Evolutionary conservation across 2,113 vertebrate genomes (phyloP), one percentile per base, ranked within the genome.

Genomic region (Proteles cristata): DNA sequence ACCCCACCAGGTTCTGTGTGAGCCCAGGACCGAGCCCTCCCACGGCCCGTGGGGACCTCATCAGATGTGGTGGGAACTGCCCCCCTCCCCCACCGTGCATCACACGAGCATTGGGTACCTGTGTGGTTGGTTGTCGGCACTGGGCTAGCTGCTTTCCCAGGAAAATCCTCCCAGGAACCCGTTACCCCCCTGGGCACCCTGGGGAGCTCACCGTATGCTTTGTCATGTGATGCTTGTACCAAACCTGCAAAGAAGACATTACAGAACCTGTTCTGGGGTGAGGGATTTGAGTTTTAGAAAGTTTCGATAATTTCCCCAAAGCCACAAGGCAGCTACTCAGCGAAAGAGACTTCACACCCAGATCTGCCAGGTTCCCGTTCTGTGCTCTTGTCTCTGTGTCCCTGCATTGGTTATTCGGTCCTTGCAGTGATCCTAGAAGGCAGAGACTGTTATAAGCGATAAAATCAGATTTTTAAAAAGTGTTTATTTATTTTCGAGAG

Each of bases 41-140:
- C 4, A 19, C 19, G 15, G 55, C 48, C 28, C 3, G 0, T 2
- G 2, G 2, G 16, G 58, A 9, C 28, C n/a, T 86, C 23, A 0
- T 19, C 4, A n/a, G 61, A 4, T 26, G 4, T 3, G 1, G 48
- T 5, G 25, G 0, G 48, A 50, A 10, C 33, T 1, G 31, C 31
- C 50, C 65, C 15, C n/a, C 50, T 25, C 50, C 71, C 4, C n/a
- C 39, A 39, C 17, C 0, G 0, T 11, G 8, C 14, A 9, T 10
- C 8, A 9, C n/a, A 11, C 4, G 0, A 0, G 66, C 25, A 6
- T 0, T 0, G 3, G 26, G 48, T 19, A 23, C 11, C 15, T 11
- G 6, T 25, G 25, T 9, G 5, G 53, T 17, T 9, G 5, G 53
- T 17, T 55, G 25, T 0, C 9, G 50, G 68, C 5, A 0, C 35